Percentiles rank a stretch among this genome's conserved stretches.
phyloP scores from a whole-genome alignment of 2,113 vertebrate species.

The Paramisgurnus dabryanus region DNA sequence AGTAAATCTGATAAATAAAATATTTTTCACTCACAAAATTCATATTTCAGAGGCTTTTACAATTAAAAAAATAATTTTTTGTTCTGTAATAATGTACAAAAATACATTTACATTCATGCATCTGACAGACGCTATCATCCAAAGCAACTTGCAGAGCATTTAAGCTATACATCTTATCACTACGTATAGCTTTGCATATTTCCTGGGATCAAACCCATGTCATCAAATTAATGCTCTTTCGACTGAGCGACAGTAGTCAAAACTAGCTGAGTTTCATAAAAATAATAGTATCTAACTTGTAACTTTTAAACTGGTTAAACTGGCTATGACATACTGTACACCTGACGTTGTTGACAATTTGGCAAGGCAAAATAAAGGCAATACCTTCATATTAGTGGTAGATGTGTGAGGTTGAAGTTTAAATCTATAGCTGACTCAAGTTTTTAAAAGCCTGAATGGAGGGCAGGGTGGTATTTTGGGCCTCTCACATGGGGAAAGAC shows the following conservation, averaged over 20 bases:
- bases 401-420: not conserved
- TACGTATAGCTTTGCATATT: too few relatives aligned
- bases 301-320: constrained; percentile 29
- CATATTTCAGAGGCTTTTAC: too few relatives aligned
- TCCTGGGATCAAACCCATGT: too few relatives aligned
- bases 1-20: too few relatives aligned
- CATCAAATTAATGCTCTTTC: too few relatives aligned
- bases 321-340: not conserved
- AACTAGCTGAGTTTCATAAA: too few relatives aligned
- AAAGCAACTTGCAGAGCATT: too few relatives aligned
- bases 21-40: too few relatives aligned
- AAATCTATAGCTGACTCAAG: not conserved
- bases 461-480: constrained; percentile 10
- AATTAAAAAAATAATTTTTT: not conserved
- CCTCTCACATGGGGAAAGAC: constrained; percentile 14
- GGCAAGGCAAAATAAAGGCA: not conserved
- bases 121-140: too few relatives aligned
- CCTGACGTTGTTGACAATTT: not conserved
- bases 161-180: too few relatives aligned
- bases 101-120: too few relatives aligned
- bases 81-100: not conserved
- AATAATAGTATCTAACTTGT: not conserved
- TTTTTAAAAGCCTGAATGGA: not conserved
- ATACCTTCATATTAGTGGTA: not conserved
- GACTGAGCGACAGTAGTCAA: too few relatives aligned